Conservation (phyloP, 2,797 vertebrate genomes). For the Linurgus olivaceus region DNA sequence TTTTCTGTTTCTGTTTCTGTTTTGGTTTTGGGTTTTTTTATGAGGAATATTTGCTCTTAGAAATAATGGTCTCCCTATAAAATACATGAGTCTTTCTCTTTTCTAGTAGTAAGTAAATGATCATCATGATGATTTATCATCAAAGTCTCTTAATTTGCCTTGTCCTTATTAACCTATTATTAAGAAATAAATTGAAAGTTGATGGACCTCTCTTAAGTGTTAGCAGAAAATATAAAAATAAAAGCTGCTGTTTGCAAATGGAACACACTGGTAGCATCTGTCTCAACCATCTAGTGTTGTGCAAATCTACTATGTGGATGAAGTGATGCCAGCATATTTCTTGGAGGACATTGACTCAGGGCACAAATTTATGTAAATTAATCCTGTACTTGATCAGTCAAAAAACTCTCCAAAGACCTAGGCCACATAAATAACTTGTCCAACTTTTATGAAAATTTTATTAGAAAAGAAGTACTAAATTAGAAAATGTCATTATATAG, state of each 20-base stretch:
- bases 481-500: background rate
- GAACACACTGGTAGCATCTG: background rate
- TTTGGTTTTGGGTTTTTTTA: background rate
- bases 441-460: background rate
- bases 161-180: background rate
- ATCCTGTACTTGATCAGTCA: background rate
- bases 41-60: background rate
- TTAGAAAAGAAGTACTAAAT: background rate
- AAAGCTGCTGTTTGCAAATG: background rate
- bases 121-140: background rate
- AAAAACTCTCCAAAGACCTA: background rate
- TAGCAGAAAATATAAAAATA: background rate
- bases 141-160: background rate
- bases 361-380: background rate
- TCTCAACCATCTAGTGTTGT: background rate
- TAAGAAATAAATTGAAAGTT: background rate
- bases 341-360: background rate
- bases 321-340: background rate
- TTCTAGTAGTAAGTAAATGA: background rate
- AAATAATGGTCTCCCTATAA: background rate
- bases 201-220: background rate
- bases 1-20: background rate
- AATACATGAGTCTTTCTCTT: background rate
- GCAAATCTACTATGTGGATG: background rate
- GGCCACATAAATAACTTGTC: background rate